A percentile compares a stretch with the other conserved stretches of the same genome.
Evolutionary conservation across 2,888 invertebrate species (phyloP).

Genomic region (Morpho achilles): DNA sequence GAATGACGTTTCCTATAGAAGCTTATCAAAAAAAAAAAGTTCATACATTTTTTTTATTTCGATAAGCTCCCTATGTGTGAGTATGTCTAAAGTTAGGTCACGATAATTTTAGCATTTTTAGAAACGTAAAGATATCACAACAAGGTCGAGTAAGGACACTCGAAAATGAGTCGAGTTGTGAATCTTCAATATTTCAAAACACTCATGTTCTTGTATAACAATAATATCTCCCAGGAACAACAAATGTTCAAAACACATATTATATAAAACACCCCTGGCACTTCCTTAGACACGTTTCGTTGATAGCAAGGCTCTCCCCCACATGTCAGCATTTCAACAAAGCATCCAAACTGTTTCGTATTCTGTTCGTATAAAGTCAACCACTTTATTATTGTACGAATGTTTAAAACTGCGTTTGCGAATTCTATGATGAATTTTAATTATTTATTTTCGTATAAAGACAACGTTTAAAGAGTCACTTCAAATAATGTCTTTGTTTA

Average conservation of each 20-base stretch:
- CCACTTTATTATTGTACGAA: constrained; percentile 20
- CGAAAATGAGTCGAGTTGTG: too few species aligned
- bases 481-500: too few species aligned
- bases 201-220: constrained; percentile 1
- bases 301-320: constrained; percentile 21
- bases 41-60: too few species aligned
- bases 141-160: too few species aligned
- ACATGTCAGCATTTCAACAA: constrained; percentile 22
- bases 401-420: constrained; percentile 11
- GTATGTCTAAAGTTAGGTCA: too few species aligned
- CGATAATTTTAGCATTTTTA: too few species aligned
- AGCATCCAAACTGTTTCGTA: constrained; percentile 23
- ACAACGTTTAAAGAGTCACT: not conserved
- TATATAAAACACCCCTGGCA: constrained; percentile 18
- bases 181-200: not conserved
- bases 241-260: not conserved
- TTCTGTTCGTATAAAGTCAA: constrained; percentile 22
- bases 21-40: too few species aligned
- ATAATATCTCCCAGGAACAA: not conserved
- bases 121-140: too few species aligned
- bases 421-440: constrained; percentile 4
- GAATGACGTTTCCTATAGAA: too few species aligned
- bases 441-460: not conserved
- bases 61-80: too few species aligned
- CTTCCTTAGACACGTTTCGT: constrained; percentile 26